Base-by-base conservation (phyloP, 35 echinoderm and acorn worm genomes). In the Heliocidaris tuberculata region DNA sequence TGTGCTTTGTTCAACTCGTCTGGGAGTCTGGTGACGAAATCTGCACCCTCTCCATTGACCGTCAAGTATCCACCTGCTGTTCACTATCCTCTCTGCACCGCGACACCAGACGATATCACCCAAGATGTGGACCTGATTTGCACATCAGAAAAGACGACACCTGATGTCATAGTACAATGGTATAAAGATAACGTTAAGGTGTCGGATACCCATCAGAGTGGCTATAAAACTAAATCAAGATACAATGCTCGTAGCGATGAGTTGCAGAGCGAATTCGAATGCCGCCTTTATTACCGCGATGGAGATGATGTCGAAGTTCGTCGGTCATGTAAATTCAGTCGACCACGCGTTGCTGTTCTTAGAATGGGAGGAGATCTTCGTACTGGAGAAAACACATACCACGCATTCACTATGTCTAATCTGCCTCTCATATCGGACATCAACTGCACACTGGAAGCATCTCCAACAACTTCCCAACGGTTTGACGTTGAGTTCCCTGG, bases 51-150 rank as follows among this genome's bases (percentile, higher is more conserved):
- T 27, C 32, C 3, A 50, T 50, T 92, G 90, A 92, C 31, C 8
- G 90, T 92, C 19, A 92, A 50, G 47, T 92, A 92, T 92, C 90
- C 90, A 2, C 90, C 90, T 3, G 90, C 90, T 30, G 90, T 5
- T 9, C 48, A 92, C 27, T 92, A 48, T 50, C 90, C 90, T 48
- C 90, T 92, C 7, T 92, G 90, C 42, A 92, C 90, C 2, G 90
- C 90, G 24, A 92, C 90, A n/a, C 90, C 90, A 29, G 11, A 48
- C n/a, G 90, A 47, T 11, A 47, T 27, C 24, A 50, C 31, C 90
- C 12, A 19, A 60, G 59, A 60, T 15, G 24, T 92, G 21, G 32
- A 92, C 2, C 90, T 92, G 9, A 9, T 47, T 12, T 92, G 90
- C 31, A 27, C 19, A 50, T 92, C 90, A 6, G 90, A 92, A 30